A percentile compares a stretch with the other conserved stretches of the same genome.
Evolutionary conservation across 2,888 invertebrate genomes (phyloP).

Genomic region (Trisateles emortualis): DNA sequence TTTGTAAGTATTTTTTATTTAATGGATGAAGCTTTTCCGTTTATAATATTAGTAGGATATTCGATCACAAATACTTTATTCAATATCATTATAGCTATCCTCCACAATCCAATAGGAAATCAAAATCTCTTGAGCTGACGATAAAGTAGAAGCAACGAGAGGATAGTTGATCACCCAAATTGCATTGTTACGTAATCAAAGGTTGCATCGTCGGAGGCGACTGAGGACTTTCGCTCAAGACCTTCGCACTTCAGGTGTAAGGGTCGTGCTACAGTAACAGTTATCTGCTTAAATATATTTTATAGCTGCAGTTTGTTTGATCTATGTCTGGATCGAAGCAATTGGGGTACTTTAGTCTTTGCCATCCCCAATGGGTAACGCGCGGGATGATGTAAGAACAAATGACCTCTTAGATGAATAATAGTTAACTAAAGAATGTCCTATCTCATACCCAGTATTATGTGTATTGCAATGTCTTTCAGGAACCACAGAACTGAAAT

Average conservation of each 20-base stretch:
- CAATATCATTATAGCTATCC: neutral
- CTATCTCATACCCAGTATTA: no score
- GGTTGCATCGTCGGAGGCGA: constrained; percentile 17
- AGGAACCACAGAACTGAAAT: no score
- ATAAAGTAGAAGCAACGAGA: constrained; percentile 10
- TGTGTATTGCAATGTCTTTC: no score
- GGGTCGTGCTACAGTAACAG: constrained; percentile 4
- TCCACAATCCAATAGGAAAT: neutral
- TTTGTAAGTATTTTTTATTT: no score
- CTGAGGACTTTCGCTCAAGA: constrained; percentile 16
- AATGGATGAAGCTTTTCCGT: no score
- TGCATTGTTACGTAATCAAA: constrained; percentile 41
- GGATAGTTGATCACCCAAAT: constrained; percentile 38
- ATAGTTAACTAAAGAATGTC: no score
- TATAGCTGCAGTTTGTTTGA: neutral
- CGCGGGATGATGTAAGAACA: no score
- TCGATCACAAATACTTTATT: neutral
- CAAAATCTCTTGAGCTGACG: neutral
- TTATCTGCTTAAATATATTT: constrained; percentile 7
- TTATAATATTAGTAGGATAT: no score
- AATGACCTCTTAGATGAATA: no score
- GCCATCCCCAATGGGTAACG: no score
- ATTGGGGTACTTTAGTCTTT: no score
- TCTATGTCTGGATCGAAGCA: no score
- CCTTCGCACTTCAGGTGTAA: constrained; percentile 26